These are phyloP conservation scores for Rhabdophis nuchalis DNA, from an alignment of 2,797 vertebrate genomes.

Conservation along the genomic window DNA sequence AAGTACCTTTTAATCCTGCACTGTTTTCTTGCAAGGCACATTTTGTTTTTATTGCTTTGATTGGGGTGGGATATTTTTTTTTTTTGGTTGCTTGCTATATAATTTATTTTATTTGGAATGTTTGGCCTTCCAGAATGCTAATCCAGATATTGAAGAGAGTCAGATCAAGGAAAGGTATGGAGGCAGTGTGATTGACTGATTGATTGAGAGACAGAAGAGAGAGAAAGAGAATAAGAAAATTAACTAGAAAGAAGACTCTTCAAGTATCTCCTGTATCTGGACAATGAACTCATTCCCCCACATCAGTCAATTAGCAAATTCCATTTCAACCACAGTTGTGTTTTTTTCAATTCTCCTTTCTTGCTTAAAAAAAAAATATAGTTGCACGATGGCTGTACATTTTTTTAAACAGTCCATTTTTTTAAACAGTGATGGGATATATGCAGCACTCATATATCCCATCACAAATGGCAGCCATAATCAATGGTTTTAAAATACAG, in stretches of 20 bases:
- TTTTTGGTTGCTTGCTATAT: background rate
- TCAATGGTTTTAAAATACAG: slow-evolving; percentile 30
- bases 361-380: background rate
- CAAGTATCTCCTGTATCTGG: background rate
- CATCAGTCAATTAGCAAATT: background rate
- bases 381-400: background rate
- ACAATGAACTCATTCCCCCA: slow-evolving; percentile 31
- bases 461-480: background rate
- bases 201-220: background rate
- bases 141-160: background rate
- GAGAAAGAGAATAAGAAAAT: background rate
- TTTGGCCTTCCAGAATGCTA: background rate
- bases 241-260: background rate
- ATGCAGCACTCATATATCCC: background rate
- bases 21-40: background rate
- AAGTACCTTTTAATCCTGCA: background rate
- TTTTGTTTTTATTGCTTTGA: background rate
- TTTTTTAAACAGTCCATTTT: background rate
- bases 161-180: background rate
- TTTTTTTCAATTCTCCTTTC: background rate
- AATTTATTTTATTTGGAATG: background rate
- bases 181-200: background rate
- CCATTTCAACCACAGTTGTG: background rate
- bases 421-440: no score
- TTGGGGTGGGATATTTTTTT: background rate